Evolutionary conservation across 2,113 vertebrate species (phyloP).

Genomic region (Muntiacus muntjak): DNA sequence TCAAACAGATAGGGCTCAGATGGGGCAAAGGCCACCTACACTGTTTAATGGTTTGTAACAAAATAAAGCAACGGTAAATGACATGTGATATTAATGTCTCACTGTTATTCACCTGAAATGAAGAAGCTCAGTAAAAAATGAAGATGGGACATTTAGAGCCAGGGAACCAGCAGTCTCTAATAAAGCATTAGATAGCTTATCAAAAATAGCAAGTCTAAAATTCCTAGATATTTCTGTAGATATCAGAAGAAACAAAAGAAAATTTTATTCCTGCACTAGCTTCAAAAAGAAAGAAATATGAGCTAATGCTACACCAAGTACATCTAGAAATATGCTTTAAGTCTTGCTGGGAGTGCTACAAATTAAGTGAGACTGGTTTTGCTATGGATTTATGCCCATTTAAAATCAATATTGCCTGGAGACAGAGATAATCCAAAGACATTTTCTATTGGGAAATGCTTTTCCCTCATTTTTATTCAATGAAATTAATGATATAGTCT

Average conservation of each 20-base stretch:
- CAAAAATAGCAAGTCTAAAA: neutral
- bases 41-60: neutral
- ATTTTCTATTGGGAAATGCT: neutral
- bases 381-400: neutral
- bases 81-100: neutral
- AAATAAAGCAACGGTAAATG: neutral
- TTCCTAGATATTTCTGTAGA: neutral
- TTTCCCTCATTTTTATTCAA: slow-evolving; percentile 1
- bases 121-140: neutral
- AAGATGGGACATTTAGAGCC: neutral
- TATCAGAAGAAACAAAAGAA: neutral
- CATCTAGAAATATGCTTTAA: neutral
- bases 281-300: neutral
- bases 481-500: neutral
- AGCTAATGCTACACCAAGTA: neutral
- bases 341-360: neutral
- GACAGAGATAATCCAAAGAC: neutral
- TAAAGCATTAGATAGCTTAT: neutral
- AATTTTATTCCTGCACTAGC: neutral
- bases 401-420: slow-evolving; percentile 19
- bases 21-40: neutral
- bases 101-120: neutral
- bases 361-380: slow-evolving; percentile 28
- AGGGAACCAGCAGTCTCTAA: neutral
- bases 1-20: slow-evolving; percentile 14